phyloP scores from a whole-genome alignment of 2,888 invertebrate genomes.

The Branchipolynoe longqiensis region DNA sequence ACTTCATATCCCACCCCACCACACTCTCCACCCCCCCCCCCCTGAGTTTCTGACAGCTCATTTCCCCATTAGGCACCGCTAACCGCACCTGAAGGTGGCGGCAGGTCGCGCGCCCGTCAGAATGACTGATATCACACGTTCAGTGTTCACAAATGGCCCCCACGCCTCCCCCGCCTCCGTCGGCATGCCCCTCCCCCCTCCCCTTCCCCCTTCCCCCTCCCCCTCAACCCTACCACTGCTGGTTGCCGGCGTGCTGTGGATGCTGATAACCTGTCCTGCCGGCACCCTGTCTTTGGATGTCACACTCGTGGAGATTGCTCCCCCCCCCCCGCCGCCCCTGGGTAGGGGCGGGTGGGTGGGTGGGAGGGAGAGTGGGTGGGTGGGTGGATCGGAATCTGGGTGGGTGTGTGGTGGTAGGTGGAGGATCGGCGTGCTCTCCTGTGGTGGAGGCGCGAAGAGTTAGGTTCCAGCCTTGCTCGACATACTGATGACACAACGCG shows the following conservation, averaged over 20 bases:
- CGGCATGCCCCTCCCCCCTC: too few species aligned
- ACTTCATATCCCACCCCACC: too few species aligned
- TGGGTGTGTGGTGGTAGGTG: too few species aligned
- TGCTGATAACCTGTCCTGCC: not conserved
- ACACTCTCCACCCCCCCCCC: not conserved
- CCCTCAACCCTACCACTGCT: too few species aligned
- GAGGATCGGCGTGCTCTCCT: too few species aligned
- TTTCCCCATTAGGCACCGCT: not conserved
- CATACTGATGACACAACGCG: too few species aligned
- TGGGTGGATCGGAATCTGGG: too few species aligned
- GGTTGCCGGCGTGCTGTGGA: not conserved
- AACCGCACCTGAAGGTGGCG: not conserved
- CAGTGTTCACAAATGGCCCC: not conserved
- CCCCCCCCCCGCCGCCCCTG: not conserved
- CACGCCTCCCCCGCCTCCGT: too few species aligned
- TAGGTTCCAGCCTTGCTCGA: too few species aligned
- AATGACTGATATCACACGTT: slow-evolving; percentile 5
- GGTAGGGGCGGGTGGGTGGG: not conserved
- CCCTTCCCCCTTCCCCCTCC: not conserved
- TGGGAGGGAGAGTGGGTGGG: too few species aligned
- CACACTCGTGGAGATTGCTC: not conserved
- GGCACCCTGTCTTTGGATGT: not conserved
- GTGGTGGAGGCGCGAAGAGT: not conserved
- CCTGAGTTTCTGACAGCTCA: not conserved
- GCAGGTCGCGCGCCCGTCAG: not conserved